Conservation (phyloP, 2,888 invertebrate genomes). For the Adineta ricciae region DNA sequence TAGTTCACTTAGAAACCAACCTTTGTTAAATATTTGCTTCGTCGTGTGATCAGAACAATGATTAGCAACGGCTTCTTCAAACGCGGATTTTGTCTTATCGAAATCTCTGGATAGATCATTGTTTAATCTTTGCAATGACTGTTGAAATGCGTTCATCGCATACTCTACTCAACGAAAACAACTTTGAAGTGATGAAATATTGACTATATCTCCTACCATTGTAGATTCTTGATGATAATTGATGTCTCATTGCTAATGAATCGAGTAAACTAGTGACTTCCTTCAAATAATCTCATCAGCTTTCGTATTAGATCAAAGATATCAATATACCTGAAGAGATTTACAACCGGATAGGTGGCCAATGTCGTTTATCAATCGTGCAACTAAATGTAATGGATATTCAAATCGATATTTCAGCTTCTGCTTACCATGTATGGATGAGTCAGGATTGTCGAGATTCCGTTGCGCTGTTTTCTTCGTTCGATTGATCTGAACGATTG, state of each 20-base stretch:
- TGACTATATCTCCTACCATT: neutral
- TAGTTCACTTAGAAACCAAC: neutral
- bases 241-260: neutral
- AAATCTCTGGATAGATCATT: neutral
- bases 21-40: neutral
- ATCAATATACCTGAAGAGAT: neutral
- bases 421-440: neutral
- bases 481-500: neutral
- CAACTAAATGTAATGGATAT: neutral
- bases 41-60: conserved; percentile 4
- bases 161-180: neutral
- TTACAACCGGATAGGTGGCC: neutral
- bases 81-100: neutral
- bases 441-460: neutral
- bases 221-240: neutral
- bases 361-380: neutral
- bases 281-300: neutral
- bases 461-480: neutral
- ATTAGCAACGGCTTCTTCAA: neutral
- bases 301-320: neutral
- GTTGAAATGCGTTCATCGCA: neutral
- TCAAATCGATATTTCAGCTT: neutral
- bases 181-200: neutral
- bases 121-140: neutral
- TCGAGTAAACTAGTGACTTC: neutral